Conservation (phyloP, 2,113 vertebrate species). For the Noctilio leporinus region DNA sequence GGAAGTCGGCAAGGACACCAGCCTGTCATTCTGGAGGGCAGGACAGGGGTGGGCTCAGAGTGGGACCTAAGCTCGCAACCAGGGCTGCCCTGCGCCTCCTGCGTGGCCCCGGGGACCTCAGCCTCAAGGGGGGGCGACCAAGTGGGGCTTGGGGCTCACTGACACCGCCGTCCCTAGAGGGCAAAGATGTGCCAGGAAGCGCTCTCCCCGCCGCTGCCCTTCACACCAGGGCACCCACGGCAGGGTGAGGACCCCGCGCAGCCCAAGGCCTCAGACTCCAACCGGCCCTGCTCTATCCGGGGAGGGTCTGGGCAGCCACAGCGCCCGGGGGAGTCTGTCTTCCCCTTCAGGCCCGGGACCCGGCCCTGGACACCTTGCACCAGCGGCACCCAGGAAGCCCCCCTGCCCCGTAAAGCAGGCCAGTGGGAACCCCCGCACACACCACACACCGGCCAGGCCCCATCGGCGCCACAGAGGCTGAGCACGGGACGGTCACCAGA, state of each 20-base stretch:
- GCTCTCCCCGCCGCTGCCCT: rapidly evolving
- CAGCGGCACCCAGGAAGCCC: too few species aligned
- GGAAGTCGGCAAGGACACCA: background rate
- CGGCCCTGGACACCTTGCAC: too few species aligned
- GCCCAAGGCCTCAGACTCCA: background rate
- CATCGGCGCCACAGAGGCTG: too few species aligned
- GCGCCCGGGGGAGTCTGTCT: too few species aligned
- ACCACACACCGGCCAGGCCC: too few species aligned
- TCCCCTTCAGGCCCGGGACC: too few species aligned
- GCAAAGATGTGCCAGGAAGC: background rate
- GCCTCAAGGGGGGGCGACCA: background rate
- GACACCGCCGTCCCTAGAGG: background rate
- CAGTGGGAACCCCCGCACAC: too few species aligned
- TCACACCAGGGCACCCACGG: background rate
- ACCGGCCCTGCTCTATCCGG: too few species aligned
- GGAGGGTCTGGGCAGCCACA: too few species aligned
- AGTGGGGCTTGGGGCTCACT: background rate
- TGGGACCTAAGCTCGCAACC: rapidly evolving
- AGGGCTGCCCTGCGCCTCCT: too few species aligned
- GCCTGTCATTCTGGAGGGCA: background rate
- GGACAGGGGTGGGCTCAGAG: background rate
- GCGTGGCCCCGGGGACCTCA: background rate
- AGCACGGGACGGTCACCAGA: too few species aligned
- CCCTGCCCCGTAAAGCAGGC: too few species aligned
- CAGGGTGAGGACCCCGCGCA: background rate